Evolutionary conservation across 2,113 vertebrate genomes (phyloP), one percentile per base, ranked within the genome.

Genomic region (Xiphorhynchus elegans): DNA sequence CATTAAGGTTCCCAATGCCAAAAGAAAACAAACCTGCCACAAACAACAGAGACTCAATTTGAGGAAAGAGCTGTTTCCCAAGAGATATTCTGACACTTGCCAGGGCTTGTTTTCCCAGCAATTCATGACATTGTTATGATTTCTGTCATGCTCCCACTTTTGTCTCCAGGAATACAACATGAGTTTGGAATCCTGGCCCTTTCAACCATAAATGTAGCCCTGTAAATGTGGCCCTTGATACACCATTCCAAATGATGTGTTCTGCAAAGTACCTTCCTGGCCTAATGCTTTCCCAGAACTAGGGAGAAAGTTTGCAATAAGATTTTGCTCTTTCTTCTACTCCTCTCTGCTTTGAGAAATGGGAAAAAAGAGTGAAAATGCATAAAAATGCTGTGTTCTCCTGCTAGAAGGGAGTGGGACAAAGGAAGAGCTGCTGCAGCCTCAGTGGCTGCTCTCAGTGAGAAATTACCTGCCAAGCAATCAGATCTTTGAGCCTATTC

Each of bases 391-490:
- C 53, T 78, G 7, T 24, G 16, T 39, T 68, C 25, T 64, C 33
- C 52, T 70, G 42, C 33, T 60, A 66, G 55, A 82, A 69, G 72
- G 69, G n/a, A 82, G 47, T 7, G 55, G 73, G n/a, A 60, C 29
- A 69, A 84, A 87, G 21, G 24, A 74, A 46, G 7, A 31, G 6
- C 47, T 68, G 46, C 31, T 53, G 42, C 85, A 83, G 29, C 21
- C 52, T 49, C 33, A 39, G 78, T 74, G 58, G 50, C 9, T 31
- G 50, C 35, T 77, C 3, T 40, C 68, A 55, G 50, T 40, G 73
- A 53, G 47, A 62, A 68, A n/a, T 91, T 97, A 99, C 99, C 99
- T 99, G 99, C 99, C 99, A 99, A 3, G 99, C 99, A 58, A 99
- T 99, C 95, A 99, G 98, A 93, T 99, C 99, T 97, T 99, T 99